Evolutionary conservation across 2,888 invertebrate genomes (phyloP), one percentile per base, ranked within the genome.

Genomic region (Nemotelus nigrinus): DNA sequence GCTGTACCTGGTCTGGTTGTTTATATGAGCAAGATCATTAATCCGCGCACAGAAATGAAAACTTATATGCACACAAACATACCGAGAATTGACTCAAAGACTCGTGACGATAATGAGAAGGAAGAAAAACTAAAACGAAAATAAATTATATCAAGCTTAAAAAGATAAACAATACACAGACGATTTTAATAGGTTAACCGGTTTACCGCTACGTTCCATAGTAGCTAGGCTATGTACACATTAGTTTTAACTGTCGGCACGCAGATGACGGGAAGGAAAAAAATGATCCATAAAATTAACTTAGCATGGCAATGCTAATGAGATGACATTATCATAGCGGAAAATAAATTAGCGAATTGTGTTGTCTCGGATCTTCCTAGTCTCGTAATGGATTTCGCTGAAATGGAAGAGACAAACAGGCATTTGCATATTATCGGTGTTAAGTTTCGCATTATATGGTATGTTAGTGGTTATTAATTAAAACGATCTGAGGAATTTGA

Each of bases 21-120:
- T 25, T 25, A 25, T 72, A 72, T 53, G 72, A 55, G 39, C n/a
- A 55, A 10, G 55, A 57, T 74, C 63, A 41, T 74, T 47, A 60
- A 71, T 71, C 48, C 41, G 10, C 25, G 55, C 7, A 71, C 10
- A 39, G 57, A 50, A 58, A 58, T 74, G 39, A 8, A 39, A 70
- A 53, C 8, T 2, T 25, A 8, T 44, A n/a, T 44, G 47, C 65
- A 47, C 53, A 47, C 8, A 43, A 60, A 7, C 41, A 60, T 39
- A 39, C 4, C 25, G 43, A 41, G 60, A 25, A 25, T 25, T 25
- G 25, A 25, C 25, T 25, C 25, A 25, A 25, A 25, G 25, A 1
- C 25, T 25, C 25, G 25, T 25, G 25, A 25, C 25, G 25, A 25
- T 25, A 25, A 25, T 25, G 25, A 25, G 25, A 25, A 25, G 25